Percentiles rank a stretch among this genome's conserved stretches.
Evolutionary conservation across 2,888 invertebrate genomes (phyloP).

Genomic region (Idaea aversata): DNA sequence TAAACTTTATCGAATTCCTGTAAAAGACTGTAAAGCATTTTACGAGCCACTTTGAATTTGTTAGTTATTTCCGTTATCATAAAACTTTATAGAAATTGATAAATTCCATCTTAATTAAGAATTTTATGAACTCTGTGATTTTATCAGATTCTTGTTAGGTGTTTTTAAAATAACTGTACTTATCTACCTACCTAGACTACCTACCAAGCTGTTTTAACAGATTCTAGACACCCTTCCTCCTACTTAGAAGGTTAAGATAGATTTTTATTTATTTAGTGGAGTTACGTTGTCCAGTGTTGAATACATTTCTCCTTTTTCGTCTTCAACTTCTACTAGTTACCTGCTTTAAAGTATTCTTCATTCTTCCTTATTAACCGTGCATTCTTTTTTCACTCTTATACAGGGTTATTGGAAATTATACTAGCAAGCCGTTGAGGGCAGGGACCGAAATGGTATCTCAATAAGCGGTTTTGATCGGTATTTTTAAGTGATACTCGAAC

Average conservation of each 20-base stretch:
- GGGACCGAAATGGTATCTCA: too few species aligned
- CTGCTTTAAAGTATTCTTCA: too few species aligned
- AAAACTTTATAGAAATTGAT: neutral
- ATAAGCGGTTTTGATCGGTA: too few species aligned
- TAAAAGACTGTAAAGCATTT: neutral
- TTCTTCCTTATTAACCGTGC: too few species aligned
- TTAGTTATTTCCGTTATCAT: neutral
- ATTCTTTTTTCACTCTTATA: too few species aligned
- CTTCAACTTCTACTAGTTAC: too few species aligned
- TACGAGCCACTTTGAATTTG: neutral
- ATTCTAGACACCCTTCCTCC: neutral
- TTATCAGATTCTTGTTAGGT: neutral
- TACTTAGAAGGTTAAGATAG: neutral
- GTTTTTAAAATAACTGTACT: neutral
- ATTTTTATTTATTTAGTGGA: too few species aligned
- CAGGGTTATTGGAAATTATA: too few species aligned
- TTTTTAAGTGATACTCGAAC: too few species aligned
- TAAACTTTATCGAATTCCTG: neutral
- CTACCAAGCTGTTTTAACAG: neutral
- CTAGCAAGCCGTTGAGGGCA: too few species aligned
- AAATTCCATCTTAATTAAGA: neutral
- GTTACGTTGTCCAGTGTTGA: too few species aligned
- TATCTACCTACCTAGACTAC: neutral
- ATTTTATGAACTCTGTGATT: neutral
- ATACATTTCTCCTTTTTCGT: too few species aligned